These are phyloP conservation scores for Pogonomyrmex barbatus DNA, from an alignment of 1,140 invertebrate species.

Conservation along the genomic window DNA sequence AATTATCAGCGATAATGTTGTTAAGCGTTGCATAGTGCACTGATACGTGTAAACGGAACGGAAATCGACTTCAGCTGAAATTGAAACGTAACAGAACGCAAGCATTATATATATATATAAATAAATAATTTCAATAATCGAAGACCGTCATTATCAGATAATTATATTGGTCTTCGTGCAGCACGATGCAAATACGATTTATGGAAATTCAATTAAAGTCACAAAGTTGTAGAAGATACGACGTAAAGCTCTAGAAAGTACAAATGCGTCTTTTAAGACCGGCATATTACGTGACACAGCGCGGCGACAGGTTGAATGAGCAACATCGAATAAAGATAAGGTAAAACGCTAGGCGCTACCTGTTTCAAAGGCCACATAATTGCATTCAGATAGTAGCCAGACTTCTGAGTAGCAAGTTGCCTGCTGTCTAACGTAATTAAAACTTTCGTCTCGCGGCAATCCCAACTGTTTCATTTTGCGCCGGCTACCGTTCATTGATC, in stretches of 20 bases:
- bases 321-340: constrained; percentile 59
- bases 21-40: constrained; percentile 10
- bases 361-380: constrained; percentile 78
- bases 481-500: constrained; percentile 46
- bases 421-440: constrained; percentile 77
- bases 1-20: background rate
- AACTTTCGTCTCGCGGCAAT: constrained; percentile 68
- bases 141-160: constrained; percentile 15
- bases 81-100: background rate
- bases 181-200: background rate
- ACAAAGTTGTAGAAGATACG: background rate
- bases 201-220: constrained; percentile 24
- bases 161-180: background rate
- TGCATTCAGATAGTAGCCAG: constrained; percentile 77
- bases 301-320: constrained; percentile 45
- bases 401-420: constrained; percentile 79
- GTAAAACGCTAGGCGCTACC: background rate
- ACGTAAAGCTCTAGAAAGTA: background rate
- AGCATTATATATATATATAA: background rate
- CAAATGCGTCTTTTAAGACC: background rate
- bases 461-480: constrained; percentile 59
- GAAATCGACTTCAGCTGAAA: constrained; percentile 5
- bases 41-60: background rate
- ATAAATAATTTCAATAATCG: background rate
- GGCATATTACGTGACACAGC: background rate